Base-by-base conservation (phyloP, 1,140 invertebrate genomes). In the Drosophila melanica region DNA sequence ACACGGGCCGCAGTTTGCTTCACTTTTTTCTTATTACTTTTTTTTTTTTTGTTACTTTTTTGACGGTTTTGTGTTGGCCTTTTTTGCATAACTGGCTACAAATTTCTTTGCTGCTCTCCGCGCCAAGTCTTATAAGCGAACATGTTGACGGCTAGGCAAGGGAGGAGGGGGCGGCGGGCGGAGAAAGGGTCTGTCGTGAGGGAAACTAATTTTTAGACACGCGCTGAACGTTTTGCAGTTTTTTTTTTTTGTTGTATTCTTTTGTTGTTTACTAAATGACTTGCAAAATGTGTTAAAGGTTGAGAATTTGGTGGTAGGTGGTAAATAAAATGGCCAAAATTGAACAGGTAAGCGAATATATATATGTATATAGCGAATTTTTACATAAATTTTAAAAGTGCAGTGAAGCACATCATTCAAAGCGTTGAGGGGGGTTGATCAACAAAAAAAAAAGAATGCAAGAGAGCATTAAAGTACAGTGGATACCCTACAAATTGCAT, bases 1-100 rank as follows among this genome's bases (percentile, higher is more conserved):
- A 82, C 82, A 77, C 71, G 79, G 68, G 62, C 73, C 68, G 67
- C 57, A 68, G 35, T 69, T 44, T 44, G 16, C 62, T 69, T 60
- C 57, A 11, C n/a, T 57, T 57, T 60, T 55, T 66, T 48, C 37
- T 59, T 58, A 55, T 74, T 42, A 27, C 18, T 23, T 41, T 63
- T 23, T 23, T 41, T 63, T 39, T 44, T 35, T 55, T 27, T 9
- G 42, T 42, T 12, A 53, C 12, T 42, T 55, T 47, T 53, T 73
- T 59, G 50, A 50, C 47, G 75, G 27, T 62, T 69, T 73, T 81
- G 81, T 67, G 71, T 58, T 74, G 68, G 58, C 57, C 62, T 82
- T 77, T 70, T 86, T 86, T 86, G 79, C 84, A 87, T 87, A 86
- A 71, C 78, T 86, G 64, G 81, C 80, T 80, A 85, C 80, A 85